Evolutionary conservation across 2,888 invertebrate genomes (phyloP).

Genomic region (Chymomyza fuscimana): DNA sequence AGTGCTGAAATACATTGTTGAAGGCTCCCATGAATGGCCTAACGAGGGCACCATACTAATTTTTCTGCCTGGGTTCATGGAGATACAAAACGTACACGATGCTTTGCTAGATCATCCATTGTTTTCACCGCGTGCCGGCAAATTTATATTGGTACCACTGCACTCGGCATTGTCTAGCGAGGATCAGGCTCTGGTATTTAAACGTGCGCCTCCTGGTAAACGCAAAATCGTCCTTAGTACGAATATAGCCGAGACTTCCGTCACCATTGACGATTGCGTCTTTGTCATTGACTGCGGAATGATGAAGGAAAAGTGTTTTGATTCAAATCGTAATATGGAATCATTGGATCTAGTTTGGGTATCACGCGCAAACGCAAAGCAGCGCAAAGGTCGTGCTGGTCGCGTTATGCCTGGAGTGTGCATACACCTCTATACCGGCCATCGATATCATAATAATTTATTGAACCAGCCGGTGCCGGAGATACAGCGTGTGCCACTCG

Average conservation of each 20-base stretch:
- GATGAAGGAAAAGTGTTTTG: constrained; percentile 90
- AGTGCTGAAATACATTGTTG: constrained; percentile 85
- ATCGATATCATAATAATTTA: constrained; percentile 85
- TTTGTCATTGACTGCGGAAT: constrained; percentile 95
- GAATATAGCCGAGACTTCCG: constrained; percentile 96
- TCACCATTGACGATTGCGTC: constrained; percentile 97
- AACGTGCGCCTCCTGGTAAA: constrained; percentile 85
- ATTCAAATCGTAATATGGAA: constrained; percentile 90
- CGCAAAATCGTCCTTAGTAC: constrained; percentile 94
- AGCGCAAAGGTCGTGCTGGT: constrained; percentile 94
- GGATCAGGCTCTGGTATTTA: constrained; percentile 88
- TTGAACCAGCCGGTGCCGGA: constrained; percentile 91
- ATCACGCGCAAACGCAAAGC: constrained; percentile 93
- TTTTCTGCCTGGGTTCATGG: constrained; percentile 89
- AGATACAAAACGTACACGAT: constrained; percentile 87
- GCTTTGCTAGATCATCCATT: constrained; percentile 84
- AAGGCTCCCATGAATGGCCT: constrained; percentile 83
- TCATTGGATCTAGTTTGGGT: constrained; percentile 94
- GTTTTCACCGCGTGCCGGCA: constrained; percentile 82
- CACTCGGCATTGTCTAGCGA: constrained; percentile 92
- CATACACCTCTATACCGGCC: constrained; percentile 89
- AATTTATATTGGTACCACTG: constrained; percentile 88
- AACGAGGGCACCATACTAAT: constrained; percentile 86
- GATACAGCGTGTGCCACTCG: constrained; percentile 92
- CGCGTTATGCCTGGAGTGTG: constrained; percentile 93